These are phyloP conservation scores for Ariolimax columbianus DNA, from an alignment of 2,888 invertebrate species.

Conservation along the genomic window DNA sequence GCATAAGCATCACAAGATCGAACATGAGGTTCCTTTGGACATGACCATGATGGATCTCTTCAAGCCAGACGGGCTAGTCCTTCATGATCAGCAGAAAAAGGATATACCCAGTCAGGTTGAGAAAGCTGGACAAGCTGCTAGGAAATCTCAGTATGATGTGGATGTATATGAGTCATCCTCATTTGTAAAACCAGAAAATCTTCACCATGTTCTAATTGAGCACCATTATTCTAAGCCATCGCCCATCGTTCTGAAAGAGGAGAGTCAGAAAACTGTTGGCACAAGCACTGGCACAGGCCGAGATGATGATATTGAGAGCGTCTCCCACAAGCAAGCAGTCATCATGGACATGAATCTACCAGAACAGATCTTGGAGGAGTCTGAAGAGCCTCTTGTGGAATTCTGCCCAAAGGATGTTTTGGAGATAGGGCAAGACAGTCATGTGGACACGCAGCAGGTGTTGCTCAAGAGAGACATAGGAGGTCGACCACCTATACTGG, in stretches of 20 bases:
- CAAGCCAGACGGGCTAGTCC: constrained; percentile 67
- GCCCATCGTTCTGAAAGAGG: not conserved
- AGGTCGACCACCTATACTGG: constrained; percentile 30
- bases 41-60: constrained; percentile 70
- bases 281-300: not conserved
- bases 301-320: constrained; percentile 47
- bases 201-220: constrained; percentile 46
- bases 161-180: constrained; percentile 82
- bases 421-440: not conserved
- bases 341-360: constrained; percentile 46
- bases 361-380: constrained; percentile 47
- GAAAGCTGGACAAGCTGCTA: not conserved
- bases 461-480: not conserved
- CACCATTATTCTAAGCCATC: constrained; percentile 47
- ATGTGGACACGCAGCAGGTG: not conserved
- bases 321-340: constrained; percentile 34
- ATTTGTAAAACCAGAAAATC: constrained; percentile 30
- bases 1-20: constrained; percentile 62
- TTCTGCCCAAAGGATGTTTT: not conserved
- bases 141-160: not conserved
- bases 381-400: constrained; percentile 28
- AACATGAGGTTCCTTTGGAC: constrained; percentile 63
- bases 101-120: constrained; percentile 81
- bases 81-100: constrained; percentile 53
- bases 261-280: not conserved